A percentile compares a stretch with the other conserved stretches of the same genome.
Conservation (phyloP, 2,113 vertebrate genomes). For the crab-eating macaque (Macaca fascicularis) region DNA sequence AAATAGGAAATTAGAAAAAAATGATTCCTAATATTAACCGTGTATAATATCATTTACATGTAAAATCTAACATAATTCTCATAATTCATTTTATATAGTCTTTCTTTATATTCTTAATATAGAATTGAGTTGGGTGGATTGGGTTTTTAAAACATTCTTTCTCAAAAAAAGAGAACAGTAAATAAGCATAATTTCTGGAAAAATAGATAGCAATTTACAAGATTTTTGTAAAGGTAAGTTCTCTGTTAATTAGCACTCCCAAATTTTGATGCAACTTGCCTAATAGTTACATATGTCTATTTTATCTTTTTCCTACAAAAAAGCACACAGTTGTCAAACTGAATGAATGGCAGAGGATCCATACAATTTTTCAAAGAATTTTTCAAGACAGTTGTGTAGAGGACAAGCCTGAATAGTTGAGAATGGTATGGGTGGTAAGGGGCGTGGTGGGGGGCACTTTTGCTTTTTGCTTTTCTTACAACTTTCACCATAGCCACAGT, state of each 20-base stretch:
- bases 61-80: not conserved
- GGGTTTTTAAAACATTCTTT: not conserved
- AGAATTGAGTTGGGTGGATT: not conserved
- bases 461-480: not conserved
- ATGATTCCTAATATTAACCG: not conserved
- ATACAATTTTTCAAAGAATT: not conserved
- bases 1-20: not conserved
- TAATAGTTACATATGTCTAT: not conserved
- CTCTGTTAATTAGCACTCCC: not conserved
- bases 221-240: not conserved
- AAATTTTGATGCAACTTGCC: not conserved
- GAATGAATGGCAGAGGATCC: not conserved
- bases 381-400: not conserved
- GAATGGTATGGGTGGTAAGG: not conserved
- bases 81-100: not conserved
- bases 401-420: not conserved
- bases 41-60: not conserved
- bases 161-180: not conserved
- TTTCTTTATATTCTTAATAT: not conserved
- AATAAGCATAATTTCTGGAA: not conserved
- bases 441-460: fast-evolving
- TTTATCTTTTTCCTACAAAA: not conserved
- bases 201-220: not conserved
- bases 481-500: not conserved
- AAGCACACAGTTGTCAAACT: not conserved